Conservation (phyloP, 2,113 vertebrate species). For the Nannospalax galili region DNA sequence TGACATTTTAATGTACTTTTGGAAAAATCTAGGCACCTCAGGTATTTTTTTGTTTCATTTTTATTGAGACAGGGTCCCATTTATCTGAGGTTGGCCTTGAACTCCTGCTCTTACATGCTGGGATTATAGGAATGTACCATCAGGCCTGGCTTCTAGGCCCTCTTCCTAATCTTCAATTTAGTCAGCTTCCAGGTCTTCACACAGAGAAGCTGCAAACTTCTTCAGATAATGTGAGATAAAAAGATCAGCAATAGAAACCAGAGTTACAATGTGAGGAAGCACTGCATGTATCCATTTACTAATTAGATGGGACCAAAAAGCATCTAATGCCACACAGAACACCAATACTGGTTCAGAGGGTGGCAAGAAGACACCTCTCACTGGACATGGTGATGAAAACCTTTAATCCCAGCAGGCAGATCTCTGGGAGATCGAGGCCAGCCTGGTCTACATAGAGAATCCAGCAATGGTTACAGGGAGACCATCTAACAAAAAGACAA, state of each 20-base stretch:
- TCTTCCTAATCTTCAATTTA: slow-evolving; percentile 5
- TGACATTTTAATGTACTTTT: background rate
- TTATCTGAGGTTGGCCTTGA: background rate
- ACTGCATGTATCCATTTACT: background rate
- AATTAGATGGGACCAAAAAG: background rate
- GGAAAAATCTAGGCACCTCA: background rate
- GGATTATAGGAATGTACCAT: background rate
- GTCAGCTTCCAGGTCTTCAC: background rate
- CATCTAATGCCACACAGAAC: background rate
- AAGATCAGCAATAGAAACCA: background rate
- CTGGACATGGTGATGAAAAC: too few species aligned
- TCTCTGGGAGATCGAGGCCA: too few species aligned
- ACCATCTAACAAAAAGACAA: too few species aligned
- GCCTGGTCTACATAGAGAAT: too few species aligned
- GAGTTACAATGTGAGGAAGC: background rate
- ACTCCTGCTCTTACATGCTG: background rate
- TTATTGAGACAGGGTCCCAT: background rate
- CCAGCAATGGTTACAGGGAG: too few species aligned
- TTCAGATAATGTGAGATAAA: background rate
- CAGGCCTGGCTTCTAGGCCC: background rate
- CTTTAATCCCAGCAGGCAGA: too few species aligned
- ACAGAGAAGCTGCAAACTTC: background rate
- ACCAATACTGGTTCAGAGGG: background rate
- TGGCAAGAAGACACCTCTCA: too few species aligned
- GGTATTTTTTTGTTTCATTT: background rate